Evolutionary conservation across 2,797 vertebrate genomes (phyloP).

Genomic region (Sylvia borin): DNA sequence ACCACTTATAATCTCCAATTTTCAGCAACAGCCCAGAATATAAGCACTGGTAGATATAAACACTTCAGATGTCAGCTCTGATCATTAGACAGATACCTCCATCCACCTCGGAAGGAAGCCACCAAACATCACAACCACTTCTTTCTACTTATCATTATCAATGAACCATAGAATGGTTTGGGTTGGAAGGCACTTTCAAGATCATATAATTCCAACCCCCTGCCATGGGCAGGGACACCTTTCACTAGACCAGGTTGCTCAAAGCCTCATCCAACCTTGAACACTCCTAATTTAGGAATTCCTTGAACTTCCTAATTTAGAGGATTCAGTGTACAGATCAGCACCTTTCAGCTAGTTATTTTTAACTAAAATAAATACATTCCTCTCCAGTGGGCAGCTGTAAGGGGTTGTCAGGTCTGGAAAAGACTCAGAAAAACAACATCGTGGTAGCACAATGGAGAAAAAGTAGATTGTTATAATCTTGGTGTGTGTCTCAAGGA

Average conservation of each 20-base stretch:
- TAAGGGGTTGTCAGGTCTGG: not conserved
- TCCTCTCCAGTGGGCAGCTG: not conserved
- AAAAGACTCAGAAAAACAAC: not conserved
- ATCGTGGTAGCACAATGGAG: not conserved
- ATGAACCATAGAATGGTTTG: not conserved
- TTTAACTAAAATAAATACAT: slow-evolving; percentile 6
- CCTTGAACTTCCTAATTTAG: not conserved
- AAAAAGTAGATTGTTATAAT: not conserved
- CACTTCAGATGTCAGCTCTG: not conserved
- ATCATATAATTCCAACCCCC: not conserved
- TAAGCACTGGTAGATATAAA: not conserved
- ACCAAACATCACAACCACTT: not conserved
- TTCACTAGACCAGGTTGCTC: not conserved
- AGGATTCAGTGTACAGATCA: not conserved
- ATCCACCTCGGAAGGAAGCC: not conserved
- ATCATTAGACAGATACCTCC: not conserved
- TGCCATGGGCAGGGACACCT: not conserved
- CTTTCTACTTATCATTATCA: not conserved
- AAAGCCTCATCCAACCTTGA: not conserved
- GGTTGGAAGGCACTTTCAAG: not conserved
- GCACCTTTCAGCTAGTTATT: not conserved
- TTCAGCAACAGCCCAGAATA: not conserved
- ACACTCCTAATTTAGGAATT: not conserved
- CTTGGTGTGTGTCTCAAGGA: not conserved
- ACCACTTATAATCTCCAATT: not conserved